Conservation (phyloP, 2,888 invertebrate species). For the Malachius bipustulatus region DNA sequence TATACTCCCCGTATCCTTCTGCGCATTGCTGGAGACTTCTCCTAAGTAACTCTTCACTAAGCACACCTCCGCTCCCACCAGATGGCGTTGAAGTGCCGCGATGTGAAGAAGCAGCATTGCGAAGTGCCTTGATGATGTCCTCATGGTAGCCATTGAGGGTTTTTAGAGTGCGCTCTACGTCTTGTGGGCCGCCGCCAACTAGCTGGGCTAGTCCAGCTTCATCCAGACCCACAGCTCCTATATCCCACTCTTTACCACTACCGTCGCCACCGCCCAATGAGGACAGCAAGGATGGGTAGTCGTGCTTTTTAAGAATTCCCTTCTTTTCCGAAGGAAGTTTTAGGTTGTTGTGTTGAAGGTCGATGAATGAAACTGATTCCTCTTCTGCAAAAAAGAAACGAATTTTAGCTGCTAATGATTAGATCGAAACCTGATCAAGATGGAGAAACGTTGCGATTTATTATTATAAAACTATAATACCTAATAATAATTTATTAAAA, state of each 20-base stretch:
- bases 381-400: conserved; percentile 49
- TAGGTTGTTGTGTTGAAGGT: conserved; percentile 62
- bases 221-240: conserved; percentile 49
- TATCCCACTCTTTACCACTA: conserved; percentile 64
- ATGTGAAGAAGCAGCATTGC: conserved; percentile 62
- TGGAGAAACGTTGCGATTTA: too few relatives aligned
- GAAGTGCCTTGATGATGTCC: conserved; percentile 79
- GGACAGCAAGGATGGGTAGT: too few relatives aligned
- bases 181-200: conserved; percentile 49
- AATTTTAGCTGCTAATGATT: too few relatives aligned
- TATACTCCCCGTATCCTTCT: conserved; percentile 48
- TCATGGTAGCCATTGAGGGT: conserved; percentile 78
- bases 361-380: conserved; percentile 71
- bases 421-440: too few relatives aligned
- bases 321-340: conserved; percentile 80
- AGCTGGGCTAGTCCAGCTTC: conserved; percentile 54
- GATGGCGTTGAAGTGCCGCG: conserved; percentile 48
- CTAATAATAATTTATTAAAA: too few relatives aligned
- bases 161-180: conserved; percentile 78
- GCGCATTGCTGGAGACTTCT: conserved; percentile 54
- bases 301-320: conserved; percentile 81
- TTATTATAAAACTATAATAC: too few relatives aligned
- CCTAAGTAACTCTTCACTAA: conserved; percentile 56
- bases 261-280: conserved; percentile 61
- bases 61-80: conserved; percentile 50